Evolutionary conservation across 2,113 vertebrate species (phyloP).

Genomic region (Rhinoderma darwinii): DNA sequence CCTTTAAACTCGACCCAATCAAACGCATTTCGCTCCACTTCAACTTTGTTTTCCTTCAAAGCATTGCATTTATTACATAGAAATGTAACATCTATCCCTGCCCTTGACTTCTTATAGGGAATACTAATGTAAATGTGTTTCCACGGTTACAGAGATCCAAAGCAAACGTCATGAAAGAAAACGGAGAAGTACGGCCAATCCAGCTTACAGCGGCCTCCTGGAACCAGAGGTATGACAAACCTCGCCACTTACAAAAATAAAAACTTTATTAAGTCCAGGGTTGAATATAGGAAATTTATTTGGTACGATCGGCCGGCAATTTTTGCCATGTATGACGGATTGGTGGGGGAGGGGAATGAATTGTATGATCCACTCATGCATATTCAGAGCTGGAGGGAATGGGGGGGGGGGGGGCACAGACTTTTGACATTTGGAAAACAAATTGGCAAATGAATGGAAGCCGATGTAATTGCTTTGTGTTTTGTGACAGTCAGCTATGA

Average conservation of each 20-base stretch:
- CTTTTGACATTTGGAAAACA: conserved; percentile 25
- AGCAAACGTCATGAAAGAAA: conserved; percentile 95
- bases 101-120: conserved; percentile 58
- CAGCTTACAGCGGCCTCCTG: conserved; percentile 91
- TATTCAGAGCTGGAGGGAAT: neutral
- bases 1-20: neutral
- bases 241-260: neutral
- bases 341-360: conserved; percentile 4
- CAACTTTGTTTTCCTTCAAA: neutral
- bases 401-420: neutral
- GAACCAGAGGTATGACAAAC: conserved; percentile 86
- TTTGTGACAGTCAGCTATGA: conserved; percentile 36
- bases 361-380: conserved; percentile 38
- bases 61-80: conserved; percentile 54
- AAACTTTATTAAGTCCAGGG: conserved; percentile 8
- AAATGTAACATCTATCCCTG: conserved; percentile 58
- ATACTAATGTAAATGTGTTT: conserved; percentile 59
- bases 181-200: conserved; percentile 94
- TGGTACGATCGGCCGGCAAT: neutral
- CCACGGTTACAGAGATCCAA: conserved; percentile 86
- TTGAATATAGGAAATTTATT: neutral
- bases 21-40: neutral
- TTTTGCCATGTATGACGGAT: neutral
- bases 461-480: conserved; percentile 45
- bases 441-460: conserved; percentile 38